A percentile compares a stretch with the other conserved stretches of the same genome.
These are phyloP conservation scores for Eilema depressum DNA, from an alignment of 2,888 invertebrate genomes.

Conservation along the genomic window DNA sequence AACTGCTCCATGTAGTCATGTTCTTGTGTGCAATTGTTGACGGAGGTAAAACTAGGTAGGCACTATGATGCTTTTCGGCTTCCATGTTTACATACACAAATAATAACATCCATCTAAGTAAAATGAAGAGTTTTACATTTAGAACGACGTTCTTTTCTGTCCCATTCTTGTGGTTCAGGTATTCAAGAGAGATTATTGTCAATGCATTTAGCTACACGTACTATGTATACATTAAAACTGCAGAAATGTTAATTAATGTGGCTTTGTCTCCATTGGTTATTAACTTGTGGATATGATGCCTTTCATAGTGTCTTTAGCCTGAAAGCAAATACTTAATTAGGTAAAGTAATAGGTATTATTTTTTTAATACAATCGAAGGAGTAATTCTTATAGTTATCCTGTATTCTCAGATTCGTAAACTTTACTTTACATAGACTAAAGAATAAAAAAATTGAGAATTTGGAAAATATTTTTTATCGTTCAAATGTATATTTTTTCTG, in stretches of 20 bases:
- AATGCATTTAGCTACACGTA: background rate
- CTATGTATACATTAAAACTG: background rate
- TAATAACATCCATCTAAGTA: background rate
- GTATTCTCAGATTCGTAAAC: too few species aligned
- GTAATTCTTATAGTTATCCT: too few species aligned
- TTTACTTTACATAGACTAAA: too few species aligned
- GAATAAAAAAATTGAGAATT: too few species aligned
- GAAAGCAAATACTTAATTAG: background rate
- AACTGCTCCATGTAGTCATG: background rate
- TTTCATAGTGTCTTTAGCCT: constrained; percentile 9
- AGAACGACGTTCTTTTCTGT: background rate
- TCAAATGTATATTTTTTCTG: too few species aligned
- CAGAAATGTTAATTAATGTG: background rate
- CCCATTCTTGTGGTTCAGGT: background rate
- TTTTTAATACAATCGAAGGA: background rate
- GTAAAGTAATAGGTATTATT: background rate
- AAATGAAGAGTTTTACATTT: background rate
- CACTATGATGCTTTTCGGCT: background rate
- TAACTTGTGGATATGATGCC: background rate
- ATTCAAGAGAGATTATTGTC: background rate
- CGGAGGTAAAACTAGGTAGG: too few species aligned
- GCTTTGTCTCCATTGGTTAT: background rate
- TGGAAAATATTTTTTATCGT: too few species aligned
- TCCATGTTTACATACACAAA: background rate
- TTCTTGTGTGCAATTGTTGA: background rate